Evolutionary conservation across 2,888 invertebrate species (phyloP), one percentile per base, ranked within the genome.

Genomic region (Watsonalla binaria): DNA sequence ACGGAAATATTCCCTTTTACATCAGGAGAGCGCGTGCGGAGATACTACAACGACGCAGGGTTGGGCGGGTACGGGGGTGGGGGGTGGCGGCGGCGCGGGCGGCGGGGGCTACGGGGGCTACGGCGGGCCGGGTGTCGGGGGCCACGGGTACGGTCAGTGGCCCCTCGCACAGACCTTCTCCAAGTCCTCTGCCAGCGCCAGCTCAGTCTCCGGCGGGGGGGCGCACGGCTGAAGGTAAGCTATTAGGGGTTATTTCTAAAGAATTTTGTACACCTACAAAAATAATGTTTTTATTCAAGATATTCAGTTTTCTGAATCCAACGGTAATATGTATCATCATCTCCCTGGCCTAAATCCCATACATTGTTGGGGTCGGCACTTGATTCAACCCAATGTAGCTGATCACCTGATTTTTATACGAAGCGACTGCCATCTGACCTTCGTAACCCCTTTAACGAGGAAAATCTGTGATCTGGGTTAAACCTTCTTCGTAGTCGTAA

Each of bases 151-250:
- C 49, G 68, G 66, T 0, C 66, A 57, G 33, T 15, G 63, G 54
- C 61, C 75, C 9, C 52, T 61, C 47, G 52, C 78, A 0, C 80
- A 81, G 53, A 74, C 81, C 51, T 84, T 65, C 70, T 84, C 85
- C 51, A 84, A 82, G 66, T 78, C 85, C 0, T 77, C 78, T 0
- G 81, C 85, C 9, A 82, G 78, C 54, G 73, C 85, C 13, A 81
- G 80, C 51, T 82, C 79, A 0, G 68, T 72, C 0, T 78, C 82
- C 0, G 73, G 70, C 14, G 64, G 75, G 5, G 67, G 72, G 6
- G 57, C 56, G 24, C 50, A 62, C 5, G 61, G 65, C 53, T 66
- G 53, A 67, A 33, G 15, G 49, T 49, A 37, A 37, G 37, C 6
- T 2, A 6, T 24, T 24, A 24, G 4, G 24, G 24, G 2, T 24